phyloP scores from a whole-genome alignment of 2,113 vertebrate genomes.

The Lethenteron camtschaticum region DNA sequence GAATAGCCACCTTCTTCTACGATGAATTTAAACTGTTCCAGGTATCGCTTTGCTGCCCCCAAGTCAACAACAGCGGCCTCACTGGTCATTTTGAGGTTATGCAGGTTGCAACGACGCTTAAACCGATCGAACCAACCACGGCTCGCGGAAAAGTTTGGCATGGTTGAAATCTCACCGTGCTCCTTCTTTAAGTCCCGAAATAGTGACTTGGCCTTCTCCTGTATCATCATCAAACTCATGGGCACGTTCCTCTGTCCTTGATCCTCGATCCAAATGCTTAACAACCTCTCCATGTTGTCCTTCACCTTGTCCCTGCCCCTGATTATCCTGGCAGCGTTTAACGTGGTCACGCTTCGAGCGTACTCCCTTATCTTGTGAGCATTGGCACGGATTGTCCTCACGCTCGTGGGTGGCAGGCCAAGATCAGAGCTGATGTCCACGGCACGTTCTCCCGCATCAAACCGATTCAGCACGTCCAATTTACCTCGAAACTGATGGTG shows the following conservation, averaged over 20 bases:
- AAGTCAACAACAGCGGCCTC: background rate
- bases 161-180: background rate
- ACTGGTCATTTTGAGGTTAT: background rate
- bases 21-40: background rate
- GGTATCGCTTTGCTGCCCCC: background rate
- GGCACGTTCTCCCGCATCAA: background rate
- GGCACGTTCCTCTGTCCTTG: background rate
- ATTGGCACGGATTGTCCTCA: background rate
- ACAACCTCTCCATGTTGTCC: constrained; percentile 6
- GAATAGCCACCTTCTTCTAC: background rate
- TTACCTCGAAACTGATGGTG: constrained; percentile 7
- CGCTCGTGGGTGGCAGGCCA: background rate
- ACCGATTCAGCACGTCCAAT: constrained; percentile 5
- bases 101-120: constrained; percentile 1
- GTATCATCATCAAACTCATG: background rate
- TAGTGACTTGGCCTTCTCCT: constrained; percentile 1
- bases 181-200: background rate
- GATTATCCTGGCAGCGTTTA: background rate
- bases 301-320: background rate
- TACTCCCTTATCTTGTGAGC: constrained; percentile 2
- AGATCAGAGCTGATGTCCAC: background rate
- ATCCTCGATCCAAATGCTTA: constrained; percentile 6
- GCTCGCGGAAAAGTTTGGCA: background rate
- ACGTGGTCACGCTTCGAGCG: background rate
- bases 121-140: constrained; percentile 1